These are phyloP conservation scores for Nesogale talazaci DNA, from an alignment of 2,113 vertebrate genomes.

Conservation along the genomic window DNA sequence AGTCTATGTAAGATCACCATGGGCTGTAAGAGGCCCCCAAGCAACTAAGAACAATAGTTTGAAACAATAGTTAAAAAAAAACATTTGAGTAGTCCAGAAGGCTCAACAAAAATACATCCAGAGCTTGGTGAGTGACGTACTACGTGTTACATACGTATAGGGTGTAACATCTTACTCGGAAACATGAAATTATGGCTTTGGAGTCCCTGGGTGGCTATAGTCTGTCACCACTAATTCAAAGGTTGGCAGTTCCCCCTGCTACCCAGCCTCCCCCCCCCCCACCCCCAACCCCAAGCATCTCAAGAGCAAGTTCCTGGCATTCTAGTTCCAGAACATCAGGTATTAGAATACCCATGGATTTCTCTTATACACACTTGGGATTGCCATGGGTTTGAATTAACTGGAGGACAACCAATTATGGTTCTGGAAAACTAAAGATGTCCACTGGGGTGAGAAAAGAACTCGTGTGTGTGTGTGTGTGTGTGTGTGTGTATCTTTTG, in stretches of 20 bases:
- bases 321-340: background rate
- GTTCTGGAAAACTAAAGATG: conserved; percentile 44
- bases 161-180: background rate
- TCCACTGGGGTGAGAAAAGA: background rate
- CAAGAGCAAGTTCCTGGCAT: background rate
- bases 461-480: too few species aligned
- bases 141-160: background rate
- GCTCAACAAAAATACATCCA: conserved; percentile 29
- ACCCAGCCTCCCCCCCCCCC: too few species aligned
- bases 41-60: background rate
- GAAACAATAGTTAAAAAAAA: too few species aligned
- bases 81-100: background rate
- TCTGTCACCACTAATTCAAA: too few species aligned
- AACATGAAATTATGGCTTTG: background rate
- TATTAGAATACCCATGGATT: background rate
- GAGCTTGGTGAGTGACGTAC: background rate
- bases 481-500: background rate
- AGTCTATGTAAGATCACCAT: background rate
- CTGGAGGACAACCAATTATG: background rate
- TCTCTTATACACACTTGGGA: background rate
- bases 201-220: background rate
- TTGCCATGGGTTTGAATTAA: background rate
- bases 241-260: too few species aligned
- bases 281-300: too few species aligned
- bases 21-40: background rate